These are phyloP conservation scores for Prorops nasuta DNA, from an alignment of 1,140 invertebrate species.

Conservation along the genomic window DNA sequence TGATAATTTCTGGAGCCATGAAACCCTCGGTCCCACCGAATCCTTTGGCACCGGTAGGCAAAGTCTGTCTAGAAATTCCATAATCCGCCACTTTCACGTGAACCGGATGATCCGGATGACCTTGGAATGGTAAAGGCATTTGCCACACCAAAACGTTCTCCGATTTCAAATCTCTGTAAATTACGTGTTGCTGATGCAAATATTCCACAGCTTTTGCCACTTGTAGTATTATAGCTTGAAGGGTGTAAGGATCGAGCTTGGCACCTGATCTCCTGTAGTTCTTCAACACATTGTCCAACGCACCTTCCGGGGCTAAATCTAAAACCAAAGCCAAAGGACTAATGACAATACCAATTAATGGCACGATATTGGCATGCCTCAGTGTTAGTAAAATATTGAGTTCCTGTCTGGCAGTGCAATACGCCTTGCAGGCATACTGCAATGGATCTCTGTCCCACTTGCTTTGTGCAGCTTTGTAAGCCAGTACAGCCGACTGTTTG, in stretches of 20 bases:
- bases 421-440: conserved; percentile 91
- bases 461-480: conserved; percentile 80
- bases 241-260: conserved; percentile 73
- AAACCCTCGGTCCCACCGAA: conserved; percentile 97
- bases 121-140: conserved; percentile 75
- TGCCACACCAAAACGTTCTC: conserved; percentile 98
- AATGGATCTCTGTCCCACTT: conserved; percentile 91
- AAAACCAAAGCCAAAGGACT: conserved; percentile 89
- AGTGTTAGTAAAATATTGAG: conserved; percentile 84
- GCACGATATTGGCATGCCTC: conserved; percentile 88
- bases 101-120: conserved; percentile 66
- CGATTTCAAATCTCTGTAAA: conserved; percentile 96
- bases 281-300: conserved; percentile 78
- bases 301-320: conserved; percentile 87
- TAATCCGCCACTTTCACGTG: conserved; percentile 95
- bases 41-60: conserved; percentile 91
- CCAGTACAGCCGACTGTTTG: conserved; percentile 69
- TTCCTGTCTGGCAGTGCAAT: conserved; percentile 92
- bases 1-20: conserved; percentile 98
- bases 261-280: conserved; percentile 82
- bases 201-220: conserved; percentile 94
- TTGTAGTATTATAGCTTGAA: conserved; percentile 86
- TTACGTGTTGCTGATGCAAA: conserved; percentile 90
- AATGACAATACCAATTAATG: conserved; percentile 83
- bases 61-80: conserved; percentile 85